Base-by-base conservation (phyloP, 2,113 vertebrate species). In the Notarius lentiginosus region DNA sequence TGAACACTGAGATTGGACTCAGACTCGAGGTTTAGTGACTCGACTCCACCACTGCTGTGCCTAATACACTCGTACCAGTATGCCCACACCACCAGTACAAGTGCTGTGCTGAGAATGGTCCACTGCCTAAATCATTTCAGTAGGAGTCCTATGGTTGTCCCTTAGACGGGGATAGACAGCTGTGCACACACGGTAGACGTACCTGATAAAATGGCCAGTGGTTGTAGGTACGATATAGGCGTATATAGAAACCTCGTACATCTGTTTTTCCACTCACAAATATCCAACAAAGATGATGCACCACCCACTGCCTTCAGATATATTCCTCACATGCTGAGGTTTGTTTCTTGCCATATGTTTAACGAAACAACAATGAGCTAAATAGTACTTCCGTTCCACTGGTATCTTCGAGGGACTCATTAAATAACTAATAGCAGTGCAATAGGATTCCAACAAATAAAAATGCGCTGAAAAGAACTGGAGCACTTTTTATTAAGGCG, bases 321-420 rank as follows among this genome's bases (percentile, higher is more conserved):
- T n/a, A 83, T 82, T 87, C 68, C 63, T 68, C 9, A 77, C 83
- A 89, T 53, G 83, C 86, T 89, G 68, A 82, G 79, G 70, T 85
- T 89, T 87, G 70, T 82, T 77, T 85, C 83, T 87, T 82, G 73
- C 86, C 85, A 89, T 77, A 87, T 87, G 86, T 61, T 87, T 77
- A 76, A 72, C 79, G 27, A n/a, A 85, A 51, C 79, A 75, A 72
- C 75, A 70, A 70, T n/a, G 22, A 82, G 30, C 66, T 72, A 68
- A 86, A 85, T 47, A 82, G 60, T 41, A 49, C 47, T 76, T 49
- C 9, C 56, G 51, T 34, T 84, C 18, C 53, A 58, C 0, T 81
- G 14, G 82, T 81, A 41, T 86, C 27, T 63, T 8, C 41, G 30
- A 79, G 20, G 12, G 60, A 47, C 24, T 65, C 47, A 84, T 58